These are phyloP conservation scores for Marasmarcha lunaedactyla DNA, from an alignment of 2,888 invertebrate species.

Conservation along the genomic window DNA sequence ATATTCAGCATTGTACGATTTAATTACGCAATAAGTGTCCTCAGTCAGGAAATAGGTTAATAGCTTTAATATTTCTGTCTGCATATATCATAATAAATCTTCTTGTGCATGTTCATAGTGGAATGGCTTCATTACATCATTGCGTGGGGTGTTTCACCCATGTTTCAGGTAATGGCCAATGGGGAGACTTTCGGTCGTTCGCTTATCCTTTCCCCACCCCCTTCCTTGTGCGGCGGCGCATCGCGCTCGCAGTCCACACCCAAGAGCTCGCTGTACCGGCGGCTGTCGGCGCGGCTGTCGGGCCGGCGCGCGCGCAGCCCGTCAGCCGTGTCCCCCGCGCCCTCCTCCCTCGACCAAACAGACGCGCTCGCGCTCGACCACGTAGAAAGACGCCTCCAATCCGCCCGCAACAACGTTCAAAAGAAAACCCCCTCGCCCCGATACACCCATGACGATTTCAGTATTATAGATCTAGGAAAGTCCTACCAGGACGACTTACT, in stretches of 20 bases:
- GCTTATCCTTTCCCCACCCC: slow-evolving; percentile 65
- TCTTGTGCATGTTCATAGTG: slow-evolving; percentile 64
- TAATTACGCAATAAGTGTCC: no score
- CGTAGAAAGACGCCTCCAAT: slow-evolving; percentile 38
- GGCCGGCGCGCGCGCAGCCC: slow-evolving; percentile 34
- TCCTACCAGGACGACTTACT: slow-evolving; percentile 38
- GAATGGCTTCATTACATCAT: slow-evolving; percentile 71
- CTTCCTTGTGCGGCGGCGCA: slow-evolving; percentile 37
- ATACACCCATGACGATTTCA: slow-evolving; percentile 35
- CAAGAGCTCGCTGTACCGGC: slow-evolving; percentile 58
- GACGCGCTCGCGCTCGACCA: slow-evolving; percentile 28
- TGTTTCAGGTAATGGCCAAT: slow-evolving; percentile 79
- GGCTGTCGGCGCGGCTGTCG: slow-evolving; percentile 57
- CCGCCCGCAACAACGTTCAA: slow-evolving; percentile 40
- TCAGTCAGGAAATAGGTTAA: background rate
- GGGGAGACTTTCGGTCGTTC: slow-evolving; percentile 75
- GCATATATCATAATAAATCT: slow-evolving; percentile 39
- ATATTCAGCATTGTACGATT: no score
- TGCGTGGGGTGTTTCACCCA: slow-evolving; percentile 72
- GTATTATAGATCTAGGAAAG: slow-evolving; percentile 43
- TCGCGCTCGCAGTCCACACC: slow-evolving; percentile 55
- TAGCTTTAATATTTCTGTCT: slow-evolving; percentile 47
- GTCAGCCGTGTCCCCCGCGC: slow-evolving; percentile 12
- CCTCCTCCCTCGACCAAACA: slow-evolving; percentile 12
- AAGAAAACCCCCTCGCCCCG: slow-evolving; percentile 32